Evolutionary conservation across 2,888 invertebrate genomes (phyloP).

Genomic region (Iselma pallidipennis): DNA sequence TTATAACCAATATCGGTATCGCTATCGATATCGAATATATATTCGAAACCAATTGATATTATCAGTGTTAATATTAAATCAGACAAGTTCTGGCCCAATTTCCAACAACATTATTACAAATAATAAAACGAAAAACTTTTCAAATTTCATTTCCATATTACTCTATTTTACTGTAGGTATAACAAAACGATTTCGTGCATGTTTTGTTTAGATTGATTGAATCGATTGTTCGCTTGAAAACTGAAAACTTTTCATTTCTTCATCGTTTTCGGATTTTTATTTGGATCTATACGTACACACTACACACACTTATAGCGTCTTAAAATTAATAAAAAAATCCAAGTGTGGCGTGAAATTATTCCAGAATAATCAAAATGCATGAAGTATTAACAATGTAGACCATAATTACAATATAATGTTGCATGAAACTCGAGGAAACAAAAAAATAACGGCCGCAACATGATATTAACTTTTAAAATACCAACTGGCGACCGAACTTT

Average conservation of each 20-base stretch:
- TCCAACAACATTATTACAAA: too few species aligned
- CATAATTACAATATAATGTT: conserved; percentile 49
- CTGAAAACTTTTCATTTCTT: too few species aligned
- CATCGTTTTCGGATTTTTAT: conserved; percentile 15
- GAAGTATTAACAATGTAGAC: conserved; percentile 48
- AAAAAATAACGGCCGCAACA: conserved; percentile 33
- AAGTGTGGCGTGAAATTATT: conserved; percentile 46
- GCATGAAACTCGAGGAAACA: conserved; percentile 43
- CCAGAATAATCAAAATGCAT: conserved; percentile 46
- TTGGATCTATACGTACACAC: too few species aligned
- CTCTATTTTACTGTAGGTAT: too few species aligned
- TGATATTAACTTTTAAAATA: conserved; percentile 31
- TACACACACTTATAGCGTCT: conserved; percentile 6
- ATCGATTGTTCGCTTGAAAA: too few species aligned
- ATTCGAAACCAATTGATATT: too few species aligned
- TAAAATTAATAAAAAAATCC: conserved; percentile 29
- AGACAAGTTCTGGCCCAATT: too few species aligned
- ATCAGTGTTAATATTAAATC: too few species aligned
- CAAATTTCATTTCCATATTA: too few species aligned
- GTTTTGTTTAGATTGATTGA: too few species aligned
- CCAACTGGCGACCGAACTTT: conserved; percentile 21
- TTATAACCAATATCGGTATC: neutral
- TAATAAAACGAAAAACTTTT: too few species aligned
- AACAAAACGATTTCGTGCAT: too few species aligned
- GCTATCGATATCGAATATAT: neutral